Evolutionary conservation across 2,888 invertebrate species (phyloP).

Genomic region (Nomada flava): DNA sequence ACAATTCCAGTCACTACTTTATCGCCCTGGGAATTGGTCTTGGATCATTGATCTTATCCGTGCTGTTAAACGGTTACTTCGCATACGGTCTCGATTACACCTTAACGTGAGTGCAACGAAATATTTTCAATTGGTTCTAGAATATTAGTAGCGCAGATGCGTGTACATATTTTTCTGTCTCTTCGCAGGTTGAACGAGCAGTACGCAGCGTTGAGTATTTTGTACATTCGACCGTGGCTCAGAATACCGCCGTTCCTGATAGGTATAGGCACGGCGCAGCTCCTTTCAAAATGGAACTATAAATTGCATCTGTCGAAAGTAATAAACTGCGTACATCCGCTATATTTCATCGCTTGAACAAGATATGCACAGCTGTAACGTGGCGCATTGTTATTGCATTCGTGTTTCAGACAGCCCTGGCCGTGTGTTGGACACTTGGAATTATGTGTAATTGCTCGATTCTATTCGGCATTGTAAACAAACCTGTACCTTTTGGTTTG

Average conservation of each 20-base stretch:
- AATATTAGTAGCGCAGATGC: not conserved
- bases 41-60: constrained; percentile 77
- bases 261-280: constrained; percentile 84
- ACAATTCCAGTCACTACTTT: constrained; percentile 81
- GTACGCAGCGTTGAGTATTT: constrained; percentile 78
- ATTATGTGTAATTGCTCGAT: constrained; percentile 82
- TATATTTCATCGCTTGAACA: not conserved
- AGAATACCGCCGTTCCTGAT: constrained; percentile 82
- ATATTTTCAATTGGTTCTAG: not conserved
- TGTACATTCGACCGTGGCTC: constrained; percentile 83
- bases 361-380: not conserved
- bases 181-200: constrained; percentile 83
- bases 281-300: constrained; percentile 79
- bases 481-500: constrained; percentile 83
- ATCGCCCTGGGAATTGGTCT: constrained; percentile 74
- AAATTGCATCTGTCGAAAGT: constrained; percentile 75
- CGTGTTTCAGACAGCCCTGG: constrained; percentile 75
- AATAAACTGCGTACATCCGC: constrained; percentile 9
- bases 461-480: constrained; percentile 83
- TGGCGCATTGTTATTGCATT: not conserved
- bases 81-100: constrained; percentile 82
- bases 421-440: constrained; percentile 81
- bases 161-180: not conserved
- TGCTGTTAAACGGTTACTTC: constrained; percentile 79
- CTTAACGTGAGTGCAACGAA: constrained; percentile 83